Percentiles rank a stretch among this genome's conserved stretches.
Evolutionary conservation across 2,797 vertebrate genomes (phyloP).

Genomic region (Bothrops alternatus): DNA sequence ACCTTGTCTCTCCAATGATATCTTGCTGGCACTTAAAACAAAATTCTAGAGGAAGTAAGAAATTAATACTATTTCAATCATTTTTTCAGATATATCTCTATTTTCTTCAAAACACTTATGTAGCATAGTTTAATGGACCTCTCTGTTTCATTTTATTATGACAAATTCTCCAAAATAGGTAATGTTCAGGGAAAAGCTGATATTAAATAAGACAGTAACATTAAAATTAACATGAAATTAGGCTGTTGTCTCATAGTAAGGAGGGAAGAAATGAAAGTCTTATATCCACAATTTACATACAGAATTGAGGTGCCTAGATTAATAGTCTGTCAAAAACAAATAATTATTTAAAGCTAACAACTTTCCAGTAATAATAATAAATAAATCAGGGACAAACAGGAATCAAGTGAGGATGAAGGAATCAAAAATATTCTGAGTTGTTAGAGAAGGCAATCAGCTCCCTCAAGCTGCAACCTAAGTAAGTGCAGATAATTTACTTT

Average conservation of each 20-base stretch:
- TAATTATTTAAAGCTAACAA: neutral
- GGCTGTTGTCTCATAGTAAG: neutral
- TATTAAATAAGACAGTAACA: neutral
- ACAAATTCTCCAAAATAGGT: neutral
- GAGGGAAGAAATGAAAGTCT: neutral
- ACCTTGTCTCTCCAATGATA: neutral
- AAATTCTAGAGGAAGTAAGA: neutral
- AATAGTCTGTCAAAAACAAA: neutral
- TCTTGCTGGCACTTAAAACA: neutral
- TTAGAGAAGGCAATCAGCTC: constrained; percentile 22
- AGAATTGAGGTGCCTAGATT: neutral
- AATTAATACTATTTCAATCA: neutral
- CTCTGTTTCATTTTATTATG: neutral
- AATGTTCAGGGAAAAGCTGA: neutral
- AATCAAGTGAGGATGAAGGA: neutral
- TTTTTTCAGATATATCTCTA: neutral
- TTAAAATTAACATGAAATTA: neutral
- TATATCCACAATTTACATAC: constrained; percentile 7
- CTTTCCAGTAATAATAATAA: neutral
- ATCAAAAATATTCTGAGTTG: neutral
- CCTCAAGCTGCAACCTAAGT: constrained; percentile 26
- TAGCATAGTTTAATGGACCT: neutral
- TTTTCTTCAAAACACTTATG: neutral
- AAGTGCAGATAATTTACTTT: constrained; percentile 23
- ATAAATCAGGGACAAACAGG: neutral